Evolutionary conservation across 2,113 vertebrate genomes (phyloP).

Genomic region (Dunckerocampus dactyliophorus): DNA sequence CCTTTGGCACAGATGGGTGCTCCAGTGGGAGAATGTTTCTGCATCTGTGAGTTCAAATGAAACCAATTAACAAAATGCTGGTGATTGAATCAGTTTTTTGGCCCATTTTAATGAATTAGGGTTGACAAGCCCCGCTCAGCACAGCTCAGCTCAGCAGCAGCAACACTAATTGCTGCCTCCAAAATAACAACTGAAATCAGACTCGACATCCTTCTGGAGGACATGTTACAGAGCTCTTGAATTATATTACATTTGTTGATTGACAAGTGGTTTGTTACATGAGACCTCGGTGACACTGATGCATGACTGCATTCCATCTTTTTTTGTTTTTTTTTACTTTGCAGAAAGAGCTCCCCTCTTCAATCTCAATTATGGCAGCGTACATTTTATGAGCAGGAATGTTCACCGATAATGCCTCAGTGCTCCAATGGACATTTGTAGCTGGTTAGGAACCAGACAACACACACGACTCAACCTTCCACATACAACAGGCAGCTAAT

Average conservation of each 20-base stretch:
- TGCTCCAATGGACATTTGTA: conserved; percentile 27
- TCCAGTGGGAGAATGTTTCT: neutral
- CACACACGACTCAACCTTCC: conserved; percentile 27
- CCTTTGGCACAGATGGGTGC: neutral
- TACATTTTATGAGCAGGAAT: conserved; percentile 5
- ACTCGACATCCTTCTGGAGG: neutral
- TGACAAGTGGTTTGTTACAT: neutral
- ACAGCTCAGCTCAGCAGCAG: neutral
- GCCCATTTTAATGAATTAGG: neutral
- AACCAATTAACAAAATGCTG: neutral
- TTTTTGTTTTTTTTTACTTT: neutral
- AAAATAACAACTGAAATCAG: neutral
- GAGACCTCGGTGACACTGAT: neutral
- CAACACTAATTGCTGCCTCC: neutral
- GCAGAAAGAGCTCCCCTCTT: neutral
- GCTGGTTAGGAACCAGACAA: conserved; percentile 22
- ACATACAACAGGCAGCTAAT: conserved; percentile 25
- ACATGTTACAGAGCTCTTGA: neutral
- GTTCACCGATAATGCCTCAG: conserved; percentile 17
- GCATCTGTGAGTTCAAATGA: neutral
- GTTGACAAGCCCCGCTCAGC: neutral
- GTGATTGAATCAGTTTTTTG: neutral
- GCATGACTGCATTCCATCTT: neutral
- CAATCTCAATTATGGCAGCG: neutral
- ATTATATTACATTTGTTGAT: neutral